phyloP scores from a whole-genome alignment of 2,113 vertebrate genomes.

The Engystomops pustulosus region DNA sequence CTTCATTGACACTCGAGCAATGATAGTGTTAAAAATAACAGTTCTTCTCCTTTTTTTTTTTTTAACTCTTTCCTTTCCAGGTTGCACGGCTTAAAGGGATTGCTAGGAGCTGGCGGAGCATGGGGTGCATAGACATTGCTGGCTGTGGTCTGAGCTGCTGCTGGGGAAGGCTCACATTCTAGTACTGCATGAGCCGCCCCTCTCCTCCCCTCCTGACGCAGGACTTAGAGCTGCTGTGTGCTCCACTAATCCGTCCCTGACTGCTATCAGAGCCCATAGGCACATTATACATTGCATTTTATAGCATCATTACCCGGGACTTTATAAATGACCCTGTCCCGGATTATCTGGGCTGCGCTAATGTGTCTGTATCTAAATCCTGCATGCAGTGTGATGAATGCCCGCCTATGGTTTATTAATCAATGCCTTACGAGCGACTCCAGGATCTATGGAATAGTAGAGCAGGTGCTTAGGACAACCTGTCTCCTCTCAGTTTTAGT shows the following conservation, averaged over 20 bases:
- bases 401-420: neutral
- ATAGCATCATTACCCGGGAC: neutral
- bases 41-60: too few relatives aligned
- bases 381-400: neutral
- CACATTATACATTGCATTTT: neutral
- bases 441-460: too few relatives aligned
- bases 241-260: constrained; percentile 15
- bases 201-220: constrained; percentile 27
- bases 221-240: neutral
- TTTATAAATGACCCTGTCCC: neutral
- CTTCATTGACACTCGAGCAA: neutral
- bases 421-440: neutral
- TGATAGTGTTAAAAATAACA: constrained; percentile 2
- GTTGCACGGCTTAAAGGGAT: neutral
- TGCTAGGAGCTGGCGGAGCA: neutral
- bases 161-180: constrained; percentile 9
- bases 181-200: constrained; percentile 38
- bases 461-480: too few relatives aligned
- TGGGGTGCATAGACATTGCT: neutral
- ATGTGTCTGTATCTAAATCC: neutral
- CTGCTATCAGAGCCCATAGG: neutral
- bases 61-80: constrained; percentile 8
- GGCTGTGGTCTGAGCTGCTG: constrained; percentile 11
- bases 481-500: too few relatives aligned
- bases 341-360: neutral